Evolutionary conservation across 64 coral and sea anemone species (phyloP).

Genomic region (Pachyseris speciosa): DNA sequence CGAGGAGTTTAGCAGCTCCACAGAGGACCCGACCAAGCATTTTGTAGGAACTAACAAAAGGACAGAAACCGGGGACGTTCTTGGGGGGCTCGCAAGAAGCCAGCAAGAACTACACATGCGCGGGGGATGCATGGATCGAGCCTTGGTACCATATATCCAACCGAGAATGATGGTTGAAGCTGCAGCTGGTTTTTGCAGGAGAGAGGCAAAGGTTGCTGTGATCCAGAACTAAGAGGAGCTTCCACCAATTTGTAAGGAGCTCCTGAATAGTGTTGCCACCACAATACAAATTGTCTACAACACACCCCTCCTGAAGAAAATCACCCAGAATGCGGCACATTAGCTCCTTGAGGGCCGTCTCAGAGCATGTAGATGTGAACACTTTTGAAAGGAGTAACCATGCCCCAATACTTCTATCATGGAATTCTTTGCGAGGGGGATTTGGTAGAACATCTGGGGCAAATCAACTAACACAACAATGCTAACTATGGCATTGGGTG

Average conservation of each 20-base stretch:
- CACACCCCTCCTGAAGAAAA: not conserved
- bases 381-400: constrained; percentile 35
- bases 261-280: constrained; percentile 3
- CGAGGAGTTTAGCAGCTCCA: too few species aligned
- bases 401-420: constrained; percentile 17
- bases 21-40: constrained; percentile 8
- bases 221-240: not conserved
- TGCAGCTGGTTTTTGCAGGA: constrained; percentile 12
- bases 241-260: constrained; percentile 5
- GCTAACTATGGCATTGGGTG: too few species aligned
- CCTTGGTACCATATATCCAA: constrained; percentile 35
- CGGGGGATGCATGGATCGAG: not conserved
- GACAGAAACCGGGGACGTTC: not conserved
- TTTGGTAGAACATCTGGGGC: constrained; percentile 18
- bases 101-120: constrained; percentile 16
- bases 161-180: constrained; percentile 20
- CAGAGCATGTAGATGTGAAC: constrained; percentile 11
- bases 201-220: constrained; percentile 6
- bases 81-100: constrained; percentile 6
- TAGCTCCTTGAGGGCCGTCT: not conserved
- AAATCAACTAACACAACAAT: too few species aligned
- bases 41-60: constrained; percentile 22
- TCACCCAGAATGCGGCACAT: not conserved
- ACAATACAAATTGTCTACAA: not conserved
- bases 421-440: not conserved